These are phyloP conservation scores for Eulemur rubriventer DNA, from an alignment of 2,797 vertebrate genomes.

Conservation along the genomic window DNA sequence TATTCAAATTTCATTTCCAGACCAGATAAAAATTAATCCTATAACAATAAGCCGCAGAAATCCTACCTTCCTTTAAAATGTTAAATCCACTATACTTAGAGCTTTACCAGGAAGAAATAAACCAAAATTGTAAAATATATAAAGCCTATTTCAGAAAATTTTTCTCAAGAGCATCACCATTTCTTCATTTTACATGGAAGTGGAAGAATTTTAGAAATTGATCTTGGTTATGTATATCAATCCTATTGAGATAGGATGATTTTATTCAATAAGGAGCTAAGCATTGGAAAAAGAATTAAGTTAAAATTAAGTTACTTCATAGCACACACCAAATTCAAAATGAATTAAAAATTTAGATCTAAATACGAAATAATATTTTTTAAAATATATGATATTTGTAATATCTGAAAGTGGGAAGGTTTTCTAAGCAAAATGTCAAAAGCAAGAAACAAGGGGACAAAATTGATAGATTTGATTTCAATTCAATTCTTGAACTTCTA, in stretches of 20 bases:
- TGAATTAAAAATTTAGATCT: slow-evolving; percentile 32
- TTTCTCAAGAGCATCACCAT: not conserved
- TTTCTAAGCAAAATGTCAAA: slow-evolving; percentile 8
- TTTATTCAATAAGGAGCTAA: slow-evolving; percentile 6
- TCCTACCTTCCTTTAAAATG: slow-evolving; percentile 33
- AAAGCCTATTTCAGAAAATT: not conserved
- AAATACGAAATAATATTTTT: slow-evolving; percentile 38
- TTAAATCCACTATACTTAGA: not conserved
- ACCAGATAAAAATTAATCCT: slow-evolving; percentile 10
- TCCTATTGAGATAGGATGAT: not conserved
- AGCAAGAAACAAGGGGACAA: not conserved
- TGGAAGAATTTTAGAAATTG: slow-evolving; percentile 39
- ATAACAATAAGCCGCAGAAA: not conserved
- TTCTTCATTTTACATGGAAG: slow-evolving; percentile 38
- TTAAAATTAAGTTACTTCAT: slow-evolving; percentile 8
- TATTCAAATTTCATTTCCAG: slow-evolving; percentile 48
- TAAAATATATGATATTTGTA: slow-evolving; percentile 21
- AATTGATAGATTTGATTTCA: not conserved
- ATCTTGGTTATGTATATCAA: slow-evolving; percentile 33
- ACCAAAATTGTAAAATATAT: slow-evolving; percentile 40
- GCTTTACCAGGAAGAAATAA: slow-evolving; percentile 9
- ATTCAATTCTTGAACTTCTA: slow-evolving; percentile 36
- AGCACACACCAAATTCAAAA: not conserved
- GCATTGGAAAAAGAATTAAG: not conserved
- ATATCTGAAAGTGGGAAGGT: not conserved